Base-by-base conservation (phyloP, 1,140 invertebrate species). In the Battus philenor region DNA sequence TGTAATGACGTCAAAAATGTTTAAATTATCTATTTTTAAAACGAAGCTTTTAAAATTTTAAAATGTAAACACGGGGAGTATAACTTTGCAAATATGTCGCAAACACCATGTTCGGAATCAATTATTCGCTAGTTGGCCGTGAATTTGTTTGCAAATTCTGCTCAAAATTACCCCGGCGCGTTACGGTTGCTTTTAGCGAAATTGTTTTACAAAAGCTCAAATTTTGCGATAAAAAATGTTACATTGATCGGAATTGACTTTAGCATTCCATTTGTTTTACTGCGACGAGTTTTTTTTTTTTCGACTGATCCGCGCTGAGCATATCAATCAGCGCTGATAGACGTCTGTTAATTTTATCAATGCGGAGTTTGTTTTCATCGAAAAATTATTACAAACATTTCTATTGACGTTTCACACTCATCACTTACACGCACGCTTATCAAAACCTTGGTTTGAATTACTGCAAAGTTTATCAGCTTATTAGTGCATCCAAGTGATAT, bases 51-150 rank as follows among this genome's bases (percentile, higher is more conserved):
- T 20, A 6, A 29, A 29, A 41, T 29, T 41, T 27, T 17, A 41
- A 16, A 13, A 15, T 7, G 38, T 27, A 41, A 29, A 41, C 22
- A 41, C 8, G 7, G 3, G 1, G 22, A 29, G n/a, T n/a, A 17
- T 10, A 12, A 12, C 12, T 41, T 39, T 9, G 7, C 24, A 41
- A 29, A 41, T 10, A 29, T 8, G n/a, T 5, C 38, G 24, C 38
- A 41, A 41, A 41, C 24, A 29, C 24, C 38, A 27, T 41, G 15
- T 41, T 24, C 13, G 38, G 17, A 41, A 41, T 41, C 38, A 41
- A 41, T 41, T 41, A 41, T 27, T 41, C 38, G 38, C 38, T 41
- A 41, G 38, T 27, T 41, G 24, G 20, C 7, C 36, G 26, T 39
- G 38, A 41, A 41, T 41, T 41, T 41, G 38, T 41, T 29, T 41